phyloP scores from a whole-genome alignment of 2,113 vertebrate genomes.

The Otocyon megalotis region DNA sequence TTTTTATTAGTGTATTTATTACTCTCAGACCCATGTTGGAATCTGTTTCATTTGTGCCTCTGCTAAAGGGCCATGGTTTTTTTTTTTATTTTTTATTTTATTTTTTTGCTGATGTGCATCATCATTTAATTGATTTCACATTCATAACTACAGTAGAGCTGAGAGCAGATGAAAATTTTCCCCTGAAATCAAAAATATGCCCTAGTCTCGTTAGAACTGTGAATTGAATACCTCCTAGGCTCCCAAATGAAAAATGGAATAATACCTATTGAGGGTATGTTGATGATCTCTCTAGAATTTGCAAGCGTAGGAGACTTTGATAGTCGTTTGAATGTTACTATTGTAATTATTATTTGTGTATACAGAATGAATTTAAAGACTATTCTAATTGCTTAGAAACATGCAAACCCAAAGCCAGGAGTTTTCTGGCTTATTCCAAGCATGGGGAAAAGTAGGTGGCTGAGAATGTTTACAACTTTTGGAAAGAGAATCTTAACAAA shows the following conservation, averaged over 20 bases:
- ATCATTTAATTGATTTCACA: conserved; percentile 63
- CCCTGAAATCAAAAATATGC: conserved; percentile 58
- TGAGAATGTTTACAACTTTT: conserved; percentile 57
- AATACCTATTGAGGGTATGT: background rate
- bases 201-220: conserved; percentile 61
- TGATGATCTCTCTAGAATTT: conserved; percentile 41
- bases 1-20: conserved; percentile 77
- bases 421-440: conserved; percentile 38
- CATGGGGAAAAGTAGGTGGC: conserved; percentile 27
- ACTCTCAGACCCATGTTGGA: conserved; percentile 68
- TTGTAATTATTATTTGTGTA: conserved; percentile 49
- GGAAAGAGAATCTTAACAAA: conserved; percentile 58
- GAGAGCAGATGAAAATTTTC: conserved; percentile 35
- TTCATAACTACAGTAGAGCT: conserved; percentile 60
- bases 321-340: conserved; percentile 53
- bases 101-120: conserved; percentile 40
- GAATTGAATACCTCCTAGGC: background rate
- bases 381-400: conserved; percentile 36
- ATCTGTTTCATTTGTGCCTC: conserved; percentile 64
- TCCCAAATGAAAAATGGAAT: background rate
- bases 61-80: background rate
- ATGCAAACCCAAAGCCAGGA: conserved; percentile 3
- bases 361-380: conserved; percentile 47
- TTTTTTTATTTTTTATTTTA: background rate
- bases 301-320: background rate